Evolutionary conservation across 2,113 vertebrate genomes (phyloP).

Genomic region (Ancistrus triradiatus): DNA sequence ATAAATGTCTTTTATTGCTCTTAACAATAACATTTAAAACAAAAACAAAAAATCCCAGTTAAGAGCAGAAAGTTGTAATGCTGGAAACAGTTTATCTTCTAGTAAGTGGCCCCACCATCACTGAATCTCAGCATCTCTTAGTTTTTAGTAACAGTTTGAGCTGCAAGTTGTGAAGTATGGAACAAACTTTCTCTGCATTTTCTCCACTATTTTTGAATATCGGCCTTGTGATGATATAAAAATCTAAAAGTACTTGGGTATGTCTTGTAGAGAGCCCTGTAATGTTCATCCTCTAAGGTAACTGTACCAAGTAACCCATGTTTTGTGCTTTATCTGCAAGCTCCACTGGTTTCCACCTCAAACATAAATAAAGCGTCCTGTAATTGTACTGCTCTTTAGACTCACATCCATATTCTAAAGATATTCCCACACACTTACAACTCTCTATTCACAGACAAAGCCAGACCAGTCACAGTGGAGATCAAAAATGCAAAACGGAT

Average conservation of each 20-base stretch:
- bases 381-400: slow-evolving; percentile 38
- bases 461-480: not conserved
- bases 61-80: no score
- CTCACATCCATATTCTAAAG: slow-evolving; percentile 42
- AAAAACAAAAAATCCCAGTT: no score
- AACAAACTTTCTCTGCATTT: no score
- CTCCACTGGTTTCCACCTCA: slow-evolving; percentile 30
- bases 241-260: not conserved
- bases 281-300: slow-evolving; percentile 10
- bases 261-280: not conserved
- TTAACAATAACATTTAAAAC: no score
- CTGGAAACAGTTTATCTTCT: no score
- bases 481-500: slow-evolving; percentile 28
- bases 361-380: slow-evolving; percentile 46
- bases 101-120: no score
- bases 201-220: no score
- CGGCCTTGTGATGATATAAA: no score
- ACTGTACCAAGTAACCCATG: slow-evolving; percentile 3
- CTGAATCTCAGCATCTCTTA: no score
- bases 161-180: no score
- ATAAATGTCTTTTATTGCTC: no score
- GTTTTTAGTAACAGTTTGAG: no score
- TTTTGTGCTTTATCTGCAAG: slow-evolving; percentile 31
- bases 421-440: slow-evolving; percentile 31
- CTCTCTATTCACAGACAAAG: slow-evolving; percentile 16